A percentile compares a stretch with the other conserved stretches of the same genome.
These are phyloP conservation scores for Atethmia centrago DNA, from an alignment of 2,888 invertebrate species.

Conservation along the genomic window DNA sequence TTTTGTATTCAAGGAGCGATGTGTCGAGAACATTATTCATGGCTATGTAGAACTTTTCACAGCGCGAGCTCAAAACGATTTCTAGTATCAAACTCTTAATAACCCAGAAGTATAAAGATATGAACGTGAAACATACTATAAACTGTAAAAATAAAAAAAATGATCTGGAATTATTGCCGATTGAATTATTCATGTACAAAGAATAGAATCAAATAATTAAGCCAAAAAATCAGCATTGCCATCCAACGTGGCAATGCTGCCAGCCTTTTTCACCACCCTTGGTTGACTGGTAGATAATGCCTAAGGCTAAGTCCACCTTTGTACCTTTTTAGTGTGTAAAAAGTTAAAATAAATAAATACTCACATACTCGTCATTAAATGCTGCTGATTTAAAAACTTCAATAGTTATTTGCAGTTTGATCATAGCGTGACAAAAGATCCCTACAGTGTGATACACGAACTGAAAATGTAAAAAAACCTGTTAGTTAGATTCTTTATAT, in stretches of 20 bases:
- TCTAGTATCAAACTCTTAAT: slow-evolving; percentile 33
- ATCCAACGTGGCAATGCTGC: too few species aligned
- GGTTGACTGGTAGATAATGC: too few species aligned
- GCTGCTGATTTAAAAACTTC: slow-evolving; percentile 16
- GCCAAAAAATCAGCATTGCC: too few species aligned
- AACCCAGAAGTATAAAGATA: slow-evolving; percentile 34
- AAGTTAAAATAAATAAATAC: too few species aligned
- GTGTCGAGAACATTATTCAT: slow-evolving; percentile 19
- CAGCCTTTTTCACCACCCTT: too few species aligned
- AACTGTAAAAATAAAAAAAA: slow-evolving; percentile 15
- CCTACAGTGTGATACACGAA: slow-evolving; percentile 25
- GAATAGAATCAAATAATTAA: too few species aligned
- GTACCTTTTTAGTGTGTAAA: too few species aligned
- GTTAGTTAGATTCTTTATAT: not conserved
- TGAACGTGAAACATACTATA: slow-evolving; percentile 8
- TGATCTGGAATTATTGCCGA: not conserved
- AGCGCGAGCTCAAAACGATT: slow-evolving; percentile 24
- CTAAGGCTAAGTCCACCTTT: too few species aligned
- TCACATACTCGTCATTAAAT: slow-evolving; percentile 9
- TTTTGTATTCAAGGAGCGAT: too few species aligned
- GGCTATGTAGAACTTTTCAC: slow-evolving; percentile 22
- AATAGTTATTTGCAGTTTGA: slow-evolving; percentile 44
- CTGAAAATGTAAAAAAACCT: not conserved
- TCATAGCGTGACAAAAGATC: slow-evolving; percentile 33
- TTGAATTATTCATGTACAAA: too few species aligned